These are phyloP conservation scores for Hetaerina titia DNA, from an alignment of 2,888 invertebrate species.

Conservation along the genomic window DNA sequence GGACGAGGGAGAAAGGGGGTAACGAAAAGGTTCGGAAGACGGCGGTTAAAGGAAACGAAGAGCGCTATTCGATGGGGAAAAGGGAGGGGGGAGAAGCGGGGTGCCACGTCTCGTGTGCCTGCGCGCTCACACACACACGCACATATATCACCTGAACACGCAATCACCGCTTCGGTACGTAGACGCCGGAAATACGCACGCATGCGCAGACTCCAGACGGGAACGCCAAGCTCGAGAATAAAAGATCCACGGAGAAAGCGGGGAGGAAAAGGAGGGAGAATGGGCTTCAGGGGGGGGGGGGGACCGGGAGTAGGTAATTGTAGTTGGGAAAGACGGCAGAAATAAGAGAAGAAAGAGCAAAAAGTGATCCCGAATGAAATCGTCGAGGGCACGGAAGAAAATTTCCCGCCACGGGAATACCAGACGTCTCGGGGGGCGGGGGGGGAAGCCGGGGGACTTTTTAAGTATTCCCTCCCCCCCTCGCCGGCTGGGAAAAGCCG, in stretches of 20 bases:
- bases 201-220: slow-evolving; percentile 36
- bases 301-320: not conserved
- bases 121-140: not conserved
- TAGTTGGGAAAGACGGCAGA: not conserved
- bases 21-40: not conserved
- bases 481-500: not conserved
- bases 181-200: slow-evolving; percentile 52
- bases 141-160: slow-evolving; percentile 10
- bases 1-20: not conserved
- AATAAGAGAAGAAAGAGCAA: not conserved
- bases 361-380: not conserved
- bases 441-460: not conserved
- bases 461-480: not conserved
- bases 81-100: not conserved
- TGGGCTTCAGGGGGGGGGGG: not conserved
- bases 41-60: not conserved
- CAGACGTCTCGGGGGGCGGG: not conserved
- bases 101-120: not conserved
- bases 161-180: slow-evolving; percentile 40
- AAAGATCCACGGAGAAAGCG: not conserved
- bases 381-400: not conserved
- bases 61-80: not conserved
- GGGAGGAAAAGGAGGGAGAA: not conserved
- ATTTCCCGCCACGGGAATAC: not conserved
- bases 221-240: slow-evolving; percentile 1